These are phyloP conservation scores for Kradibia gibbosae DNA, from an alignment of 1,140 invertebrate species.

Conservation along the genomic window DNA sequence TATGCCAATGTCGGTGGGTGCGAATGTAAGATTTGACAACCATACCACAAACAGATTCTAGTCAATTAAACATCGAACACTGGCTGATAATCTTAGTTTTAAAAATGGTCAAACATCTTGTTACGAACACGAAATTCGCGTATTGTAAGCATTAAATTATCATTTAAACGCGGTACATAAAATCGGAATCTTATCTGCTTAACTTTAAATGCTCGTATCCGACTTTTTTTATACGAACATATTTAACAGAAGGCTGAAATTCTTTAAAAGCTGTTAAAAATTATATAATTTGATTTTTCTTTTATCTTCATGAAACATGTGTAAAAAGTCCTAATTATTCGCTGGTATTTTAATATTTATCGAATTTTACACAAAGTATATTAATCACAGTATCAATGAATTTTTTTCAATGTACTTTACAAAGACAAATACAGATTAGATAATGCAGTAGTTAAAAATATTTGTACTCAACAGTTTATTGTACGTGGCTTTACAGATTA, in stretches of 20 bases:
- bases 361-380: too few relatives aligned
- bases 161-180: not conserved
- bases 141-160: not conserved
- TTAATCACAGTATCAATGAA: too few relatives aligned
- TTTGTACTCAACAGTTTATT: too few relatives aligned
- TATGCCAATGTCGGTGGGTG: not conserved
- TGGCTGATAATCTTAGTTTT: not conserved
- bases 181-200: constrained; percentile 2
- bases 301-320: not conserved
- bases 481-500: not conserved
- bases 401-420: too few relatives aligned
- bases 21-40: not conserved
- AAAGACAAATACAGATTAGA: too few relatives aligned
- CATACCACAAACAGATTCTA: not conserved
- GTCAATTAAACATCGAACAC: not conserved
- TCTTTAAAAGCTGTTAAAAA: constrained; percentile 9
- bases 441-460: too few relatives aligned
- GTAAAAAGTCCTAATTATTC: not conserved
- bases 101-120: not conserved
- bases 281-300: constrained; percentile 1
- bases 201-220: not conserved
- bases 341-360: not conserved
- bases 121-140: not conserved
- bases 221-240: not conserved
- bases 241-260: not conserved